A percentile compares a stretch with the other conserved stretches of the same genome.
Evolutionary conservation across 2,888 invertebrate genomes (phyloP).

Genomic region (Aquatica leii): DNA sequence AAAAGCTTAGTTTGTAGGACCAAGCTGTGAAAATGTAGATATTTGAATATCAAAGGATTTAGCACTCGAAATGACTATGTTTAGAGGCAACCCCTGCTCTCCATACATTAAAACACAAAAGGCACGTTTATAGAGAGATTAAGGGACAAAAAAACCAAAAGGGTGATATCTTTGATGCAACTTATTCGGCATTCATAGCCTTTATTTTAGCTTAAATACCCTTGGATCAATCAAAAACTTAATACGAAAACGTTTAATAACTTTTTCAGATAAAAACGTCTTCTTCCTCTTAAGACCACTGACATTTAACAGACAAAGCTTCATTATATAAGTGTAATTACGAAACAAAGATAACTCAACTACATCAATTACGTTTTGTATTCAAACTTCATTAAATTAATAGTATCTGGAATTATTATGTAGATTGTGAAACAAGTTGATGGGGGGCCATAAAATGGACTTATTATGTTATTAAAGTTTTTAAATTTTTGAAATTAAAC

Average conservation of each 20-base stretch:
- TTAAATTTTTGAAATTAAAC: slow-evolving; percentile 7
- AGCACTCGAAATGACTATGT: slow-evolving; percentile 18
- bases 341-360: slow-evolving; percentile 21
- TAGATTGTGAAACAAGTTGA: background rate
- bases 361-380: slow-evolving; percentile 9
- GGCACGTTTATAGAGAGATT: slow-evolving; percentile 32
- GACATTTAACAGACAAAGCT: slow-evolving; percentile 30
- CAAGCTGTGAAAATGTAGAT: slow-evolving; percentile 21
- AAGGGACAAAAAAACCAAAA: slow-evolving; percentile 23
- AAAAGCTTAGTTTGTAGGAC: slow-evolving; percentile 12
- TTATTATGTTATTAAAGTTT: slow-evolving; percentile 1
- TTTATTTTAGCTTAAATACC: too few relatives aligned
- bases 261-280: background rate
- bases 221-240: too few relatives aligned
- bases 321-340: slow-evolving; percentile 24
- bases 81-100: slow-evolving; percentile 15
- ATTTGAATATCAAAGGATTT: slow-evolving; percentile 38
- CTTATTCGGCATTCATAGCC: slow-evolving; percentile 16
- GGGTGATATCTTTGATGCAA: slow-evolving; percentile 27
- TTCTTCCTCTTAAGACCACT: slow-evolving; percentile 16
- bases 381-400: slow-evolving; percentile 1
- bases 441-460: background rate
- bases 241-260: background rate
- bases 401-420: background rate
- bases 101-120: slow-evolving; percentile 20